Percentiles rank a stretch among this genome's conserved stretches.
phyloP scores from a whole-genome alignment of 2,113 vertebrate species.

The Neolamprologus tretocephalus region DNA sequence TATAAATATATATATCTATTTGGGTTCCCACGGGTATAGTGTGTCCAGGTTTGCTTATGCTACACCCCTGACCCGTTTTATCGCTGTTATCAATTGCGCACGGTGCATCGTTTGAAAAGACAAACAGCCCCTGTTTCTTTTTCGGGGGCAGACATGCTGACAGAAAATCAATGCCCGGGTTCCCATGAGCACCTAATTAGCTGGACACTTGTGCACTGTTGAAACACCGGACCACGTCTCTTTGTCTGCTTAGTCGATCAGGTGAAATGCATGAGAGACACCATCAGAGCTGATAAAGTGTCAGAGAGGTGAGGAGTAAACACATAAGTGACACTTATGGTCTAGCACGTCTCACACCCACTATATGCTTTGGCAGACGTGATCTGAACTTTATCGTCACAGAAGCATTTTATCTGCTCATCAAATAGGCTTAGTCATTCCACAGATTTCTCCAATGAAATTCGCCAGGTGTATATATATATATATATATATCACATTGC shows the following conservation, averaged over 20 bases:
- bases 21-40: conserved; percentile 59
- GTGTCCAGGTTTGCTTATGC: conserved; percentile 60
- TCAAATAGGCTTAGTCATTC: conserved; percentile 2
- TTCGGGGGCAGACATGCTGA: conserved; percentile 56
- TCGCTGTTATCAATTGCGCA: conserved; percentile 74
- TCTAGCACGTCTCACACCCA: conserved; percentile 29
- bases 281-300: conserved; percentile 63
- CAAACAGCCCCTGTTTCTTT: conserved; percentile 60
- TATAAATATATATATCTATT: conserved; percentile 18
- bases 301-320: conserved; percentile 60
- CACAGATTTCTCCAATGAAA: neutral
- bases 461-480: neutral
- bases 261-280: conserved; percentile 62
- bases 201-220: conserved; percentile 73
- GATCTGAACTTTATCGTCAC: conserved; percentile 36
- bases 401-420: neutral
- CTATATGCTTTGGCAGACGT: conserved; percentile 40
- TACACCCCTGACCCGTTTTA: conserved; percentile 60
- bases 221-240: conserved; percentile 62
- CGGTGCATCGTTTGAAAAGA: conserved; percentile 68
- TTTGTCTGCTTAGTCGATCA: conserved; percentile 73
- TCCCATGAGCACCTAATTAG: conserved; percentile 80
- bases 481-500: neutral
- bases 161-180: conserved; percentile 80
- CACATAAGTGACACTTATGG: conserved; percentile 52